Base-by-base conservation (phyloP, 1,140 invertebrate genomes). In the Eurosta solidaginis region DNA sequence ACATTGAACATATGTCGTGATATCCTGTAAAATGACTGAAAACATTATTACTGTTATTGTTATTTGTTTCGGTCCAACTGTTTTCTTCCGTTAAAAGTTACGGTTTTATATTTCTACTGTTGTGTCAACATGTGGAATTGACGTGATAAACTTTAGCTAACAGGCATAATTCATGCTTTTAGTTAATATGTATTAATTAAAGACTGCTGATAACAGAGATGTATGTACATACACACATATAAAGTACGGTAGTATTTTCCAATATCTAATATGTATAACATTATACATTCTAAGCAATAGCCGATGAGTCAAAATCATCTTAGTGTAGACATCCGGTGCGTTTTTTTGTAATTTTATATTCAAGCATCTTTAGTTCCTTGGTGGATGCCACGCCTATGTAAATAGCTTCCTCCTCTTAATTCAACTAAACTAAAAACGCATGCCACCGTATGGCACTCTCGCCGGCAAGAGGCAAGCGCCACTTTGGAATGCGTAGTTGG, bases 101-200 rank as follows among this genome's bases (percentile, higher is more conserved):
- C 14, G 36, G 33, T 27, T 40, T 68, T 40, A 40, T 40, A 36
- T 22, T 68, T 25, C 33, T 47, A 12, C n/a, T 36, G 54, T 59
- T 59, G n/a, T n/a, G n/a, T 5, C 29, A 36, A 29, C 27, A 36
- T 68, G 33, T 27, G 25, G 17, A 17, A 36, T 36, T 2, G 25
- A 63, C 20, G 54, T 63, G 54, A 20, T 33, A 36, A 7, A 1
- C 54, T 47, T 12, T 47, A 68, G 1, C n/a, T 6, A 40, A 68
- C 59, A 10, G 22, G 33, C n/a, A 33, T n/a, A 68, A 40, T 68
- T 68, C 40, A 7, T 40, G 40, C 33, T 68, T 40, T 68, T 68
- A 68, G 40, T 68, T 33, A 68, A 68, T 68, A 40, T 68, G 5
- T 17, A 17, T 68, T 68, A 68, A 68, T 68, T 68, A 68, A 40